Percentiles rank a stretch among this genome's conserved stretches.
These are phyloP conservation scores for Hystrix cristata DNA, from an alignment of 2,113 vertebrate species.

Conservation along the genomic window DNA sequence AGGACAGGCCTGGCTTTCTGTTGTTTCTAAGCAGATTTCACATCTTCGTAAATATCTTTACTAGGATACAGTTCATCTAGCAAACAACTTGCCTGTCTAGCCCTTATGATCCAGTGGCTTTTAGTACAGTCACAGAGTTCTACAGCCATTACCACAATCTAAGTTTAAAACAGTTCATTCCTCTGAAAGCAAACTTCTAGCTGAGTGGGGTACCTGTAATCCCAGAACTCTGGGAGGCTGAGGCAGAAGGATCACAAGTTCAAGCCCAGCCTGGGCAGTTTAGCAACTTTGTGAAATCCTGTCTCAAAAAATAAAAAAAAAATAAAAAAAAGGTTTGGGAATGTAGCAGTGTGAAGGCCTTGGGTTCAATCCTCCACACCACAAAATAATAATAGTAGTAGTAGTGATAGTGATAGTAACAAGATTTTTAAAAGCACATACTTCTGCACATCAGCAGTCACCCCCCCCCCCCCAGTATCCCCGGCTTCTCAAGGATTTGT, in stretches of 20 bases:
- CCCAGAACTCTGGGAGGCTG: background rate
- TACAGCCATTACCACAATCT: background rate
- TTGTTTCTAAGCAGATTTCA: background rate
- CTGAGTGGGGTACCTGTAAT: background rate
- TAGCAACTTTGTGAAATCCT: background rate
- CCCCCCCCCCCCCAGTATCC: background rate
- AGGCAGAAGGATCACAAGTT: background rate
- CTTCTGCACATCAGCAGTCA: background rate
- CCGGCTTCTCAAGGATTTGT: background rate
- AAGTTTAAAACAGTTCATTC: background rate
- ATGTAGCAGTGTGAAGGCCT: background rate
- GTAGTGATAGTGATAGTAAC: background rate
- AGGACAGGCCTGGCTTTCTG: background rate
- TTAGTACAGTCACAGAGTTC: background rate
- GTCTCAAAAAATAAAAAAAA: background rate
- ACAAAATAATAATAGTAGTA: background rate
- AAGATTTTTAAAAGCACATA: background rate
- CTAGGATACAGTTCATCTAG: background rate
- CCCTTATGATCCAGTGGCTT: background rate
- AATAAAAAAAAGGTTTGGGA: background rate
- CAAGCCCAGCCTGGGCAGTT: background rate
- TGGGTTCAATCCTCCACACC: background rate
- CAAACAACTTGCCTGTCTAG: background rate
- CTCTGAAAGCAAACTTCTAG: no score
- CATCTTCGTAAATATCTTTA: background rate